Conservation (phyloP, 92 coral and sea anemone genomes). For the Bergia puertoricense region DNA sequence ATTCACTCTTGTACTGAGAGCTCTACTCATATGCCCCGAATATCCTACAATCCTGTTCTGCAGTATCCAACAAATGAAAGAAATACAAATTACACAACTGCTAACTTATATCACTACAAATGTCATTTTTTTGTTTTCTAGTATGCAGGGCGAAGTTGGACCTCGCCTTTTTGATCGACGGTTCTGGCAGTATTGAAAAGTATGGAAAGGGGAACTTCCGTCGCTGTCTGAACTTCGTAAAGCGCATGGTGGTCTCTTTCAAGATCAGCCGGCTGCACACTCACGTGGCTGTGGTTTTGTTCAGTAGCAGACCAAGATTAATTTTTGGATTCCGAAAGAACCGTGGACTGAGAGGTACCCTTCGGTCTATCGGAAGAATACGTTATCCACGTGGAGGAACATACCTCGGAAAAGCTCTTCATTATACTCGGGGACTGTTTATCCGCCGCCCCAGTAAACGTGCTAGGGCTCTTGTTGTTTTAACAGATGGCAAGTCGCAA, state of each 20-base stretch:
- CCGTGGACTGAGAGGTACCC: constrained; percentile 49
- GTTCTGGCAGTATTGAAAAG: constrained; percentile 65
- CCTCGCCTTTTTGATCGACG: constrained; percentile 78
- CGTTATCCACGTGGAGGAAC: constrained; percentile 66
- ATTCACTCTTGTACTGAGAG: too few species aligned
- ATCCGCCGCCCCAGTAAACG: constrained; percentile 49
- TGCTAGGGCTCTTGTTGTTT: constrained; percentile 62
- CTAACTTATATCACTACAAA: not conserved
- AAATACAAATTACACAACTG: not conserved
- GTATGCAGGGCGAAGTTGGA: constrained; percentile 72
- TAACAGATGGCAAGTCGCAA: constrained; percentile 58
- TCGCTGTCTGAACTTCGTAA: constrained; percentile 72
- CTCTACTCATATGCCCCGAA: too few species aligned
- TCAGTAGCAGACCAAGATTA: constrained; percentile 50
- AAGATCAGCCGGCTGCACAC: constrained; percentile 56
- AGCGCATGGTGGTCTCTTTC: constrained; percentile 72
- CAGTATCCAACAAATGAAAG: too few species aligned
- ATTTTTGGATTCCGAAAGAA: constrained; percentile 60
- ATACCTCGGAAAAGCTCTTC: constrained; percentile 62
- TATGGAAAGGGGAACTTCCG: constrained; percentile 63
- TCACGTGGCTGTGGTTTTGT: constrained; percentile 69
- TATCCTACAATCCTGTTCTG: too few species aligned
- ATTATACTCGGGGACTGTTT: constrained; percentile 51
- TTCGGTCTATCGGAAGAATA: constrained; percentile 51
- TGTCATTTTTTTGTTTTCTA: not conserved